Conservation (phyloP, 2,797 vertebrate species). For the Hirundo rustica region DNA sequence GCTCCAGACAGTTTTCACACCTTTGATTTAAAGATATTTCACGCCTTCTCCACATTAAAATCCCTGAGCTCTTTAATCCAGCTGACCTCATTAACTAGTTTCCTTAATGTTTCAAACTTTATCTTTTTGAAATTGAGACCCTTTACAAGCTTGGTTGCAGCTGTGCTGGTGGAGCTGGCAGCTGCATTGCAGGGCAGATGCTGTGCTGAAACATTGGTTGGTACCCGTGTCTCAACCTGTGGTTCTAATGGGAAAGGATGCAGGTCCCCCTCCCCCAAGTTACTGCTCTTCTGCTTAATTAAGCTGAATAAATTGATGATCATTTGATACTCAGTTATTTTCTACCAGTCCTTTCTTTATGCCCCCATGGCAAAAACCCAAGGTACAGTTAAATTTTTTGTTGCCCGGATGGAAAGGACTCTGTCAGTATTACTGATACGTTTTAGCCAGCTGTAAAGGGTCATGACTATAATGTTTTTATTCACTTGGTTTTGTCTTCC, state of each 20-base stretch:
- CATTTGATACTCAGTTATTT: neutral
- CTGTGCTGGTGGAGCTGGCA: neutral
- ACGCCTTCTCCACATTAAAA: constrained; percentile 63
- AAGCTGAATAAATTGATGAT: neutral
- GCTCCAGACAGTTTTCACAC: constrained; percentile 66
- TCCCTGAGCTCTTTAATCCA: constrained; percentile 66
- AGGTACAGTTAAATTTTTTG: neutral
- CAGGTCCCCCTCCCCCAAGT: neutral
- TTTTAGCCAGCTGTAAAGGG: neutral
- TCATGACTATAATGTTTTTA: neutral
- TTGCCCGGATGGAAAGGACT: neutral
- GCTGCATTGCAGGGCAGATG: neutral
- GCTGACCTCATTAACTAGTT: constrained; percentile 70
- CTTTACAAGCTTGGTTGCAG: constrained; percentile 36
- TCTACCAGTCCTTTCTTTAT: neutral
- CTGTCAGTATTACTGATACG: neutral
- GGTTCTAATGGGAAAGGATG: neutral
- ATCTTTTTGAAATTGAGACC: constrained; percentile 49
- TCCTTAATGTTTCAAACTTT: constrained; percentile 63
- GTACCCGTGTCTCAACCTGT: accelerated
- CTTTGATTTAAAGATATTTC: constrained; percentile 70
- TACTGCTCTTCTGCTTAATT: constrained; percentile 10
- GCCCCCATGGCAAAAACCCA: neutral
- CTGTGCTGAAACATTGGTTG: accelerated
- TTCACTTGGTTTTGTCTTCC: neutral